These are phyloP conservation scores for Brienomyrus longianalis DNA, from an alignment of 2,113 vertebrate genomes.

Conservation along the genomic window DNA sequence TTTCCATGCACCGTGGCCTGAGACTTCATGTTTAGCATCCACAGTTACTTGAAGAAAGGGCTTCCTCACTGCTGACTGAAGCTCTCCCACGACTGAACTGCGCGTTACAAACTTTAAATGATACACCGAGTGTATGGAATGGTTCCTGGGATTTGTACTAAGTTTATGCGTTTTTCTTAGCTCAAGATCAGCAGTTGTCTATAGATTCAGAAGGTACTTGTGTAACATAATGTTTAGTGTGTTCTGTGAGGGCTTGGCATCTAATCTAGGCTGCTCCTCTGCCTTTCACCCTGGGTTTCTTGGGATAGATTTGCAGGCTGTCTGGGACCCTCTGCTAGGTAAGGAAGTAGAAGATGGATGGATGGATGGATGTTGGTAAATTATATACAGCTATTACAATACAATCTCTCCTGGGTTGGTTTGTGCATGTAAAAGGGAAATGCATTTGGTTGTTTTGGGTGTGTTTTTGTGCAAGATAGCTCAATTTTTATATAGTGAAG, in stretches of 20 bases:
- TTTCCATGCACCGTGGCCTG: slow-evolving; percentile 59
- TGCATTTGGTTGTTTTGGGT: not conserved
- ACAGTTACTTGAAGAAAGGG: slow-evolving; percentile 86
- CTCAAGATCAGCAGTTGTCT: not conserved
- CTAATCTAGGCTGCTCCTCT: not conserved
- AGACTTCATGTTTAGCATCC: slow-evolving; percentile 75
- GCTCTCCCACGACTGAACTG: not conserved
- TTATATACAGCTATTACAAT: not conserved
- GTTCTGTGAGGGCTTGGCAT: not conserved
- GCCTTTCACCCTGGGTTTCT: not conserved
- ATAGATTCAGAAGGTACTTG: not conserved
- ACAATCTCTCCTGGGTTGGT: not conserved
- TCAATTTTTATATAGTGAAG: not conserved
- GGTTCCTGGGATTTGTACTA: not conserved
- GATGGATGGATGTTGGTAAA: not conserved
- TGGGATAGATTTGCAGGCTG: not conserved
- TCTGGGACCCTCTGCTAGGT: not conserved
- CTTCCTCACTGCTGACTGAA: slow-evolving; percentile 53
- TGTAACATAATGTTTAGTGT: not conserved
- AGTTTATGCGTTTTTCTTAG: not conserved
- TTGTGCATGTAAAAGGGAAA: not conserved
- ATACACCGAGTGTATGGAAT: not conserved
- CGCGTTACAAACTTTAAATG: not conserved
- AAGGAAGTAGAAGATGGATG: not conserved
- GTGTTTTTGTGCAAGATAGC: not conserved